Percentiles rank a stretch among this genome's conserved stretches.
Conservation (phyloP, 1,140 invertebrate species). For the Cydia amplana region DNA sequence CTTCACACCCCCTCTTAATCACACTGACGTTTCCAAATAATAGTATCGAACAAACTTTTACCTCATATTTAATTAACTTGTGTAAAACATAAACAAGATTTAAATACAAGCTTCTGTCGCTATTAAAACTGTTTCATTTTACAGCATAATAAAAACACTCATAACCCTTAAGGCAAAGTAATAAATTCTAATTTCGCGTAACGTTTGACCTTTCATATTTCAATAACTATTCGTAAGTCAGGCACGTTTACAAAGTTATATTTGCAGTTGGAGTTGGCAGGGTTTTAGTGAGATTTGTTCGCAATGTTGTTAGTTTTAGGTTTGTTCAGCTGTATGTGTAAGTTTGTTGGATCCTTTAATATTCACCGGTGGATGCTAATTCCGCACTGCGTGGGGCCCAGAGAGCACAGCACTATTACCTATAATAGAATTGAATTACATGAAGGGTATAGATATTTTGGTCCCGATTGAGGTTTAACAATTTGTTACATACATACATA, state of each 20-base stretch:
- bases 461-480: too few species aligned
- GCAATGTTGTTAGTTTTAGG: neutral
- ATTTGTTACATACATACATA: too few species aligned
- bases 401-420: neutral
- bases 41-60: too few species aligned
- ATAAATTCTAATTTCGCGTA: slow-evolving; percentile 16
- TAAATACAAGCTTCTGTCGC: too few species aligned
- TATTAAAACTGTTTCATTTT: neutral
- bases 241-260: slow-evolving; percentile 14
- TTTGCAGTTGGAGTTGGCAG: slow-evolving; percentile 13
- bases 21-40: too few species aligned
- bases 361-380: slow-evolving; percentile 27
- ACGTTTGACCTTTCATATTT: slow-evolving; percentile 22
- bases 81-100: too few species aligned
- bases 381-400: slow-evolving; percentile 11
- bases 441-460: too few species aligned
- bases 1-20: too few species aligned
- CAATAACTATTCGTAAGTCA: slow-evolving; percentile 25
- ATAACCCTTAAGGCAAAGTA: neutral
- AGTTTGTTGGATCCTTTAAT: slow-evolving; percentile 18
- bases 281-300: neutral
- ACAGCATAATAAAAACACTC: neutral
- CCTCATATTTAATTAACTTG: too few species aligned
- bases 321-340: neutral
- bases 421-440: too few species aligned